Percentiles rank a stretch among this genome's conserved stretches.
These are phyloP conservation scores for Andricus quercusramuli DNA, from an alignment of 2,888 invertebrate genomes.

Conservation along the genomic window DNA sequence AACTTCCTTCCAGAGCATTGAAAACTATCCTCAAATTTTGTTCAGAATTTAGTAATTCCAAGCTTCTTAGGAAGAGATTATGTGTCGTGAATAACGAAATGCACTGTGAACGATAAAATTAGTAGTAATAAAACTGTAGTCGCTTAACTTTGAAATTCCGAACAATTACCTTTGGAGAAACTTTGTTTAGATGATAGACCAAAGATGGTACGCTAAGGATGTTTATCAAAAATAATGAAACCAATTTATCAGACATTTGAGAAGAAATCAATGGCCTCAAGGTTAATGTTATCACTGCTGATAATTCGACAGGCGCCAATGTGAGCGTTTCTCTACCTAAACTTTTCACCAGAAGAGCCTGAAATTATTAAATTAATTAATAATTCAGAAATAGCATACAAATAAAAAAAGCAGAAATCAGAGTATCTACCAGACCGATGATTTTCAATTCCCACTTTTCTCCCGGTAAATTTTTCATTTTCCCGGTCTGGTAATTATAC, in stretches of 20 bases:
- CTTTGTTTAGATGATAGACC: constrained; percentile 87
- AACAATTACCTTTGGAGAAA: constrained; percentile 64
- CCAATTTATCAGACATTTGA: constrained; percentile 91
- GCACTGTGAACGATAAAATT: constrained; percentile 80
- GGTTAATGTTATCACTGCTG: constrained; percentile 92
- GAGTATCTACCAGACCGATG: too few relatives aligned
- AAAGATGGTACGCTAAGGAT: constrained; percentile 95
- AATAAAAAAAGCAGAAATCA: too few relatives aligned
- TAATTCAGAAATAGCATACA: too few relatives aligned
- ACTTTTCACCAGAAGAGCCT: constrained; percentile 91
- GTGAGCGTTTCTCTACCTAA: constrained; percentile 90
- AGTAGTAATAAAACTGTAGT: constrained; percentile 34
- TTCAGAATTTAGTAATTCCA: constrained; percentile 89
- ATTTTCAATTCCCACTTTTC: too few relatives aligned
- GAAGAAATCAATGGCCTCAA: constrained; percentile 91
- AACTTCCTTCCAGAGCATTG: constrained; percentile 92
- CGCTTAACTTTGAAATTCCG: constrained; percentile 46
- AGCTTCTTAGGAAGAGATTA: constrained; percentile 87
- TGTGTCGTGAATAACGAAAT: constrained; percentile 87
- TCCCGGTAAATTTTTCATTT: too few relatives aligned
- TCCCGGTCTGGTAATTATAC: too few relatives aligned
- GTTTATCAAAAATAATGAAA: constrained; percentile 93
- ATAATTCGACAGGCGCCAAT: constrained; percentile 90
- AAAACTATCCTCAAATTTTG: constrained; percentile 91
- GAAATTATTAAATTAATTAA: constrained; percentile 66